phyloP scores from a whole-genome alignment of 2,797 vertebrate species.

The Astyanax mexicanus region DNA sequence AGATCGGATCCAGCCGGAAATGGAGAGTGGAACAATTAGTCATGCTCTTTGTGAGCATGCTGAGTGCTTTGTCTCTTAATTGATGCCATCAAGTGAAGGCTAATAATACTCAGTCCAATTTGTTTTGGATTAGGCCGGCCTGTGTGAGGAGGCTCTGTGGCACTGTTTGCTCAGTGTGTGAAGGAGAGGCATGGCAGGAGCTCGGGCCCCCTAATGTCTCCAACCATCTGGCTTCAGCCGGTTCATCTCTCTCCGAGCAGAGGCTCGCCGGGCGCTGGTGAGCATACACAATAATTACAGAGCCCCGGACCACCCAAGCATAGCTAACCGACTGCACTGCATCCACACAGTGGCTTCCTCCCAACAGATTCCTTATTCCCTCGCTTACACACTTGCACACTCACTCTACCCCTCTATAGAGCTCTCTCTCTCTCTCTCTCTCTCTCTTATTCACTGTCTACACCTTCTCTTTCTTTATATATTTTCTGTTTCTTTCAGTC shows the following conservation, averaged over 20 bases:
- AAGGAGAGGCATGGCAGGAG: constrained; percentile 33
- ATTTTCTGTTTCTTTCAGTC: too few species aligned
- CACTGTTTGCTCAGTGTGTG: constrained; percentile 32
- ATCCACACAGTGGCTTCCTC: constrained; percentile 38
- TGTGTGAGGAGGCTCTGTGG: constrained; percentile 22
- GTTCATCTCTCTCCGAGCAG: constrained; percentile 51
- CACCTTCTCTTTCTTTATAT: neutral
- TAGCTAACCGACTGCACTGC: constrained; percentile 45
- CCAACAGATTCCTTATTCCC: constrained; percentile 21
- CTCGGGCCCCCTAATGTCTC: constrained; percentile 49
- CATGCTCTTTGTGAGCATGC: constrained; percentile 13
- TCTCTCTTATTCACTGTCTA: neutral
- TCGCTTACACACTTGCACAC: neutral
- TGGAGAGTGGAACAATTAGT: constrained; percentile 12
- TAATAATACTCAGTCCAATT: constrained; percentile 53
- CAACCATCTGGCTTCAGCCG: constrained; percentile 55
- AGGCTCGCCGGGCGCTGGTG: constrained; percentile 31
- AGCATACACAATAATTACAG: constrained; percentile 58
- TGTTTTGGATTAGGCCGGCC: constrained; percentile 54
- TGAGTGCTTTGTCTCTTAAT: constrained; percentile 48
- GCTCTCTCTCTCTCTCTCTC: neutral
- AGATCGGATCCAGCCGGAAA: neutral
- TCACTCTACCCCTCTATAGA: neutral
- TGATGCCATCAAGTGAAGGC: constrained; percentile 39
- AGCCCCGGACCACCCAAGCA: constrained; percentile 45